These are phyloP conservation scores for Tyria jacobaeae DNA, from an alignment of 2,888 invertebrate genomes.

Conservation along the genomic window DNA sequence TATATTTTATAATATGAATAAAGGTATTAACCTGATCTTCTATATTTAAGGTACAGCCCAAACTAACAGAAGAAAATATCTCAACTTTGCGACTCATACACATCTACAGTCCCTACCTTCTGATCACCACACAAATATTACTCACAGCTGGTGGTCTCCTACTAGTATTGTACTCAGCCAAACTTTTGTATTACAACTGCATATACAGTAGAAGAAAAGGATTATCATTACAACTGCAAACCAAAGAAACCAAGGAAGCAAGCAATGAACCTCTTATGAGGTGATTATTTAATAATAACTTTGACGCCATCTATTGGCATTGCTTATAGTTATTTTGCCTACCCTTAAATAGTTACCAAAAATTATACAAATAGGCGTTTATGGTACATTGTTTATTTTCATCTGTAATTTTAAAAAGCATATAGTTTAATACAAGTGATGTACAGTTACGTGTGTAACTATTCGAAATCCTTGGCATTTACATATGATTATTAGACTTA, in stretches of 20 bases:
- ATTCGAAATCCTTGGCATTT: no score
- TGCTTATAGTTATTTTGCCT: neutral
- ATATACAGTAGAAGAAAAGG: slow-evolving; percentile 27
- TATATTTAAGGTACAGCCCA: slow-evolving; percentile 60
- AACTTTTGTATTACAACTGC: slow-evolving; percentile 34
- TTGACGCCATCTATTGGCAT: slow-evolving; percentile 4
- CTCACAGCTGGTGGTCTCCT: slow-evolving; percentile 26
- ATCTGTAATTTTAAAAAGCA: neutral
- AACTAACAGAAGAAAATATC: slow-evolving; percentile 47
- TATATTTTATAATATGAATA: no score
- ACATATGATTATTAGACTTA: no score
- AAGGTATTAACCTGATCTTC: no score
- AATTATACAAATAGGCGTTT: neutral
- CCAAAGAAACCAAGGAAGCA: slow-evolving; percentile 16
- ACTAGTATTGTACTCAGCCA: slow-evolving; percentile 30
- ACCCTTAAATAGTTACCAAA: neutral
- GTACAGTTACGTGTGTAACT: no score
- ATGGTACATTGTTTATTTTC: neutral
- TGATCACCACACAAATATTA: slow-evolving; percentile 43
- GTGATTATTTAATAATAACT: neutral
- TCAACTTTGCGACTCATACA: slow-evolving; percentile 46
- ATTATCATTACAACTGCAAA: slow-evolving; percentile 8
- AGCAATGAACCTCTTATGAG: slow-evolving; percentile 34
- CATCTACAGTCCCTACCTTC: slow-evolving; percentile 47
- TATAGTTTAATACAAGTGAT: neutral